A percentile compares a stretch with the other conserved stretches of the same genome.
Conservation (phyloP, 2,888 invertebrate genomes). For the Chloroclystis v-ata region DNA sequence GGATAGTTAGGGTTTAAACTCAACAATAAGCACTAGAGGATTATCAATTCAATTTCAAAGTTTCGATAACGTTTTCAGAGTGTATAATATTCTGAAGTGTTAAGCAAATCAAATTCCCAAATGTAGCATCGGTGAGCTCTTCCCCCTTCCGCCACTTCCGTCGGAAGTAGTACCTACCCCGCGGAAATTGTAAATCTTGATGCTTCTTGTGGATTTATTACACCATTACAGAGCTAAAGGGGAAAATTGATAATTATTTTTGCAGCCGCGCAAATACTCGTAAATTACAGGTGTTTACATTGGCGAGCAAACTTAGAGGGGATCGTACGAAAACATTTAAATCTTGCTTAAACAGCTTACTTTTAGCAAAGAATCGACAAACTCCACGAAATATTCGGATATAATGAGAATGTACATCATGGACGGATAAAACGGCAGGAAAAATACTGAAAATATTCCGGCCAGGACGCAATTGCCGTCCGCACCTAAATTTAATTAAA, state of each 20-base stretch:
- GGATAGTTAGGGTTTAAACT: too few species aligned
- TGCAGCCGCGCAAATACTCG: slow-evolving; percentile 28
- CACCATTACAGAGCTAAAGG: slow-evolving; percentile 41
- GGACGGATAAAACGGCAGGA: neutral
- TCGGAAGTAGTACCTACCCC: slow-evolving; percentile 22
- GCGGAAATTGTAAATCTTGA: slow-evolving; percentile 54
- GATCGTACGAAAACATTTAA: neutral
- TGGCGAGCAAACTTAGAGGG: slow-evolving; percentile 3
- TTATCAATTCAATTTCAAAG: neutral
- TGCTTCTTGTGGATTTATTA: slow-evolving; percentile 44
- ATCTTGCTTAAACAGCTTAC: neutral
- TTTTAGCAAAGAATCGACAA: neutral
- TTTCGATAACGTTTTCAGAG: neutral
- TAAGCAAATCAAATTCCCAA: slow-evolving; percentile 5
- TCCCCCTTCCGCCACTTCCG: slow-evolving; percentile 22
- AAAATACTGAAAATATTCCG: slow-evolving; percentile 8
- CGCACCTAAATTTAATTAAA: slow-evolving; percentile 23
- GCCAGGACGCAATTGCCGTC: slow-evolving; percentile 12
- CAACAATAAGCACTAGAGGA: neutral
- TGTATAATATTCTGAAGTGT: neutral
- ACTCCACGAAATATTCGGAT: neutral
- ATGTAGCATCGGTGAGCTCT: slow-evolving; percentile 9
- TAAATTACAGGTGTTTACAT: slow-evolving; percentile 25
- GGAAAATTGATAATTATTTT: slow-evolving; percentile 47
- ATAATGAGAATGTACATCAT: neutral